A percentile compares a stretch with the other conserved stretches of the same genome.
phyloP scores from a whole-genome alignment of 2,797 vertebrate genomes.

The Sandelia bainsii region DNA sequence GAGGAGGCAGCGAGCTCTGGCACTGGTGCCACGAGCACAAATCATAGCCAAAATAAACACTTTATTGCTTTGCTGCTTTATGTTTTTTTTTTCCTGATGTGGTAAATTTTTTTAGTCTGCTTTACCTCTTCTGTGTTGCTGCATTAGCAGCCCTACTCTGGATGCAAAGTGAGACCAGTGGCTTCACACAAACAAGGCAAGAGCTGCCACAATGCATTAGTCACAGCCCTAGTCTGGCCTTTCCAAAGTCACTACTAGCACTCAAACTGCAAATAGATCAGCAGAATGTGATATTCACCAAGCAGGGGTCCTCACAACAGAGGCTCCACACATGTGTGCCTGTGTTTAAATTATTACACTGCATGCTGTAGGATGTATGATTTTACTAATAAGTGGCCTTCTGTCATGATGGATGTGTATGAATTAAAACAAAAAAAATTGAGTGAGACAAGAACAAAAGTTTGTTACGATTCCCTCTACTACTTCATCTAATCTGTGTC shows the following conservation, averaged over 20 bases:
- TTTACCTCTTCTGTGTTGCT: conserved; percentile 28
- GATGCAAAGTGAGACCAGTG: conserved; percentile 65
- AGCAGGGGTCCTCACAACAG: conserved; percentile 48
- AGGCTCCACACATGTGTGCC: conserved; percentile 16
- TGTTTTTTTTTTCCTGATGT: conserved; percentile 7
- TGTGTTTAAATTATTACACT: not conserved
- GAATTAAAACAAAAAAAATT: conserved; percentile 2
- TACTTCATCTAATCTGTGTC: conserved; percentile 6
- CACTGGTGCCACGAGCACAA: conserved; percentile 9
- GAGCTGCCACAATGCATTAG: conserved; percentile 73
- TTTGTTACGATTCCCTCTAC: conserved; percentile 13
- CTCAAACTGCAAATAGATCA: conserved; percentile 73
- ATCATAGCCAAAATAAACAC: conserved; percentile 10
- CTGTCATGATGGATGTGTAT: conserved; percentile 6
- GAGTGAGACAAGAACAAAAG: not conserved
- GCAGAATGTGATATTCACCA: conserved; percentile 68
- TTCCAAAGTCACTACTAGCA: conserved; percentile 75
- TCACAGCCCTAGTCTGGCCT: conserved; percentile 76
- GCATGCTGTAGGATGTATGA: not conserved
- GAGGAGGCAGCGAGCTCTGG: conserved; percentile 41
- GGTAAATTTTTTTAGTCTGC: conserved; percentile 13
- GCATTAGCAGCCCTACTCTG: conserved; percentile 44
- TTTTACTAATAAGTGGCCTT: conserved; percentile 27
- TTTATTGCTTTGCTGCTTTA: conserved; percentile 1
- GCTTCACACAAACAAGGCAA: conserved; percentile 68